Evolutionary conservation across 2,113 vertebrate species (phyloP).

Genomic region (human): DNA sequence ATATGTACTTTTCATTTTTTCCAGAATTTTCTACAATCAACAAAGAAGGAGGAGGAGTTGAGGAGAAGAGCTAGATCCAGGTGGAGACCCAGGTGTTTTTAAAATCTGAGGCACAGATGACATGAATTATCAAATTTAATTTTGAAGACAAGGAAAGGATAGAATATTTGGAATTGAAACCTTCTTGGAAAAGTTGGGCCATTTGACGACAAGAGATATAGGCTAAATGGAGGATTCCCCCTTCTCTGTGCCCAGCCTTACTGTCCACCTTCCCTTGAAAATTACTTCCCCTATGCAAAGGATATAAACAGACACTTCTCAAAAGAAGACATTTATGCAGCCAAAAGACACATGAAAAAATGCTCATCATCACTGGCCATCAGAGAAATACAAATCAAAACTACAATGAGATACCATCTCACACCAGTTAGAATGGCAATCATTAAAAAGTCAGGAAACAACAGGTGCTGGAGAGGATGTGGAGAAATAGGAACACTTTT

Average conservation of each 20-base stretch:
- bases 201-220: not conserved
- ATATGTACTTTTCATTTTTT: not conserved
- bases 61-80: not conserved
- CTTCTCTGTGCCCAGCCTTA: not conserved
- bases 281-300: not conserved
- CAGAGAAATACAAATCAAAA: too few species aligned
- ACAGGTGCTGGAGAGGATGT: too few species aligned
- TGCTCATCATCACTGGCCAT: too few species aligned
- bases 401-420: too few species aligned
- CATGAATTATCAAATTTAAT: not conserved
- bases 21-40: not conserved
- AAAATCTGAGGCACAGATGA: not conserved
- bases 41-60: not conserved
- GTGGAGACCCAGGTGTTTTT: not conserved
- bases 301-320: too few species aligned
- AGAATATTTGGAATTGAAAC: not conserved
- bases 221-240: not conserved
- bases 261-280: not conserved
- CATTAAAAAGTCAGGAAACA: too few species aligned
- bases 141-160: not conserved
- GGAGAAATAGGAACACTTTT: too few species aligned
- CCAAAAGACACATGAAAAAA: too few species aligned
- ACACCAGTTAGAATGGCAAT: too few species aligned
- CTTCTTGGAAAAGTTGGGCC: not conserved
- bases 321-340: too few species aligned